Evolutionary conservation across 2,888 invertebrate species (phyloP).

Genomic region (Graphium colonna): DNA sequence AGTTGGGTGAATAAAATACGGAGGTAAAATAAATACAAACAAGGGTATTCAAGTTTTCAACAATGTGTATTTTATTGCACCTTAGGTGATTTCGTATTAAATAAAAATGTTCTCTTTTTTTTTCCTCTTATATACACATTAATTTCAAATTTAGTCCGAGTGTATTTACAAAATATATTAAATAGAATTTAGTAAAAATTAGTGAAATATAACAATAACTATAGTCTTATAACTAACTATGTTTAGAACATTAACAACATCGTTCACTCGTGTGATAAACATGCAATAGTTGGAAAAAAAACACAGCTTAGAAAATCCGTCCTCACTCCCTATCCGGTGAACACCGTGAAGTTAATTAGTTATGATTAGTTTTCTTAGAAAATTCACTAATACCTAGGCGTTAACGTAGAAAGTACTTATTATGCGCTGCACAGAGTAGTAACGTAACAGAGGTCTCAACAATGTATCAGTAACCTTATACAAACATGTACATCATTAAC

Average conservation of each 20-base stretch:
- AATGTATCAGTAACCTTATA: slow-evolving; percentile 53
- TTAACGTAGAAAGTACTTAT: slow-evolving; percentile 41
- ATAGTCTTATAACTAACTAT: slow-evolving; percentile 62
- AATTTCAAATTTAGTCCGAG: slow-evolving; percentile 77
- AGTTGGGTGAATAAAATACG: neutral
- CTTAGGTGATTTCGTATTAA: slow-evolving; percentile 76
- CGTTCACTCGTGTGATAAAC: slow-evolving; percentile 71
- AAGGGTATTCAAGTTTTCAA: slow-evolving; percentile 62
- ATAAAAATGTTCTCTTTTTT: slow-evolving; percentile 72
- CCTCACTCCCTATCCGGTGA: slow-evolving; percentile 53
- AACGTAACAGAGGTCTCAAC: slow-evolving; percentile 44
- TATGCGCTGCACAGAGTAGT: slow-evolving; percentile 40
- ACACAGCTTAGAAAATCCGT: slow-evolving; percentile 61
- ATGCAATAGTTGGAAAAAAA: slow-evolving; percentile 56
- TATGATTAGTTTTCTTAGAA: slow-evolving; percentile 39
- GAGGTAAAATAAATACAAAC: slow-evolving; percentile 39
- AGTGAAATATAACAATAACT: slow-evolving; percentile 79
- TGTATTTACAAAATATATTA: slow-evolving; percentile 82
- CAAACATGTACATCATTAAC: slow-evolving; percentile 67
- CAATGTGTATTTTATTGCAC: slow-evolving; percentile 78
- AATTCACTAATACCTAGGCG: slow-evolving; percentile 41
- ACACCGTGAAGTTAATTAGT: slow-evolving; percentile 48
- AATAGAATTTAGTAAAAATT: slow-evolving; percentile 81
- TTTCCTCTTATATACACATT: slow-evolving; percentile 75
- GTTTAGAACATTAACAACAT: slow-evolving; percentile 78